A percentile compares a stretch with the other conserved stretches of the same genome.
phyloP scores from a whole-genome alignment of 2,888 invertebrate genomes.

The Criorhina ranunculi region DNA sequence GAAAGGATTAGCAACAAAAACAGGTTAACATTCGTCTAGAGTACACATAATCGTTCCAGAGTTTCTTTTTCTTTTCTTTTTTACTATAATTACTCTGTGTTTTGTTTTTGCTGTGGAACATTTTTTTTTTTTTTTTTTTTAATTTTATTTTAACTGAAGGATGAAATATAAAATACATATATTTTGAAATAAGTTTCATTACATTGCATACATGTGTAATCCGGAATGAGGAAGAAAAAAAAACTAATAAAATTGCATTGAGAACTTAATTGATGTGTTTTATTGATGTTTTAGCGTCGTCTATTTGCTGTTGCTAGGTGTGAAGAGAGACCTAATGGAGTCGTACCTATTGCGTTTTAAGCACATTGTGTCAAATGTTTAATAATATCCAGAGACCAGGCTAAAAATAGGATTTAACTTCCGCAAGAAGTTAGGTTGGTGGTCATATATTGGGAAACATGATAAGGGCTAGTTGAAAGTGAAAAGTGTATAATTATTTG shows the following conservation, averaged over 20 bases:
- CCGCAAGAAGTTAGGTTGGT: slow-evolving; percentile 4
- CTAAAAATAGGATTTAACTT: slow-evolving; percentile 39
- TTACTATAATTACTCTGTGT: slow-evolving; percentile 16
- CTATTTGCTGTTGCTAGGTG: slow-evolving; percentile 50
- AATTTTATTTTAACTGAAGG: slow-evolving; percentile 44
- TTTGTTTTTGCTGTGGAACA: slow-evolving; percentile 43
- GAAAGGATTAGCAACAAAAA: slow-evolving; percentile 28
- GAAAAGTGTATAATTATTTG: neutral
- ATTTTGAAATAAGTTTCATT: slow-evolving; percentile 50
- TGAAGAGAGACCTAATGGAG: neutral
- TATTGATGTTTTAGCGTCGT: neutral
- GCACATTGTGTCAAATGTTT: slow-evolving; percentile 27
- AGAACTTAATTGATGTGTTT: slow-evolving; percentile 44
- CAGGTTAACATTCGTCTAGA: slow-evolving; percentile 56
- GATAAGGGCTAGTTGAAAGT: slow-evolving; percentile 21
- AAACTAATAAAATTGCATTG: slow-evolving; percentile 74
- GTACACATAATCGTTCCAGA: slow-evolving; percentile 25
- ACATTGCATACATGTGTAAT: slow-evolving; percentile 55
- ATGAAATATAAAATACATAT: slow-evolving; percentile 36
- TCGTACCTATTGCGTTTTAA: neutral
- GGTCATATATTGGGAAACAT: slow-evolving; percentile 1
- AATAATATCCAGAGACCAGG: slow-evolving; percentile 34
- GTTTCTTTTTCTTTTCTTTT: slow-evolving; percentile 38
- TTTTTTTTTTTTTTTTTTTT: slow-evolving; percentile 25
- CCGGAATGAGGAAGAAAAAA: slow-evolving; percentile 38